Base-by-base conservation (phyloP, 2,888 invertebrate species). In the Parasteatoda lunata region DNA sequence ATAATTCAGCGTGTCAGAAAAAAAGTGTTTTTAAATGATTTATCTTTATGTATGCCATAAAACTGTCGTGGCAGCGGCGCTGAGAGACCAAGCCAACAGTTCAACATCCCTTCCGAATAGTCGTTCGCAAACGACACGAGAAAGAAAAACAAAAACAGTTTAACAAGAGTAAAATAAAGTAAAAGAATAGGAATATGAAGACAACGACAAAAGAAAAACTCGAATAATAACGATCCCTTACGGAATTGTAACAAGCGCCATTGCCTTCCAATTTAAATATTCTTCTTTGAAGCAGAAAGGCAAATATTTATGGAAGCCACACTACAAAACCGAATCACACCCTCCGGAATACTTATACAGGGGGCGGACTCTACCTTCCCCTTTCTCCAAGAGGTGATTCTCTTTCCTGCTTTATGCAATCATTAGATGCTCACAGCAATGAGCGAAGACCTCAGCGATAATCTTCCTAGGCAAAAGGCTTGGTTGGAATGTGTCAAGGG, bases 281-380 rank as follows among this genome's bases (percentile, higher is more conserved):
- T 86, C 80, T 80, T 86, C 71, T 71, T 51, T 69, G 47, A 70
- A 69, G 76, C 80, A 80, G 71, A 80, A 80, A 80, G 76, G 82
- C 49, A 59, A 70, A 72, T 71, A 71, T 77, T 83, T 83, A 77
- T 77, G 77, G 81, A 65, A 77, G 84, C 86, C 86, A 68, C 86
- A 82, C 86, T 82, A 87, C 86, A 87, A 81, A 77, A 80, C 86
- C 86, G 69, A 82, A 87, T 87, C 77, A 82, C 86, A 87, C 86
- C 82, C 86, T 30, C 48, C 66, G 85, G 85, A 81, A 71, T 86
- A 80, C 76, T 80, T 77, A 77, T 59, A 75, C 9, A 30, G 45
- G 66, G 59, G 78, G 66, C 48, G 66, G 47, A 48, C 79, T 30
- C 70, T 47, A 45, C 66, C 68, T 59, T 51, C 65, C 15, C 83